phyloP scores from a whole-genome alignment of 2,888 invertebrate genomes.

The Drosophila helvetica region DNA sequence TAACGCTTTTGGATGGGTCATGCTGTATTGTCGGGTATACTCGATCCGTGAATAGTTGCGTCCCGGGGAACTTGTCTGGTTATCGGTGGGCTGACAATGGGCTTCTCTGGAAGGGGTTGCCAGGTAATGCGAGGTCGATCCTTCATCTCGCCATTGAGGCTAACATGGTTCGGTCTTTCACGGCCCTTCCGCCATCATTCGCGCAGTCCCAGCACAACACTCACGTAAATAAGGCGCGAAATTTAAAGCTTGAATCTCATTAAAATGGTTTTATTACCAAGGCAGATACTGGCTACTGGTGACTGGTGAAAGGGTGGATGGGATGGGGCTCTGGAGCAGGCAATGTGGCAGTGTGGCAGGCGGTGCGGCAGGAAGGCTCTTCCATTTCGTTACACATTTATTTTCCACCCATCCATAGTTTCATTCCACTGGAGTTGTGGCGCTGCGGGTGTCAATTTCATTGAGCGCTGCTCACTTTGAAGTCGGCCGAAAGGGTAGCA shows the following conservation, averaged over 20 bases:
- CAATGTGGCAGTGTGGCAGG: conserved; percentile 3
- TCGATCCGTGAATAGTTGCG: background rate
- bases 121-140: conserved; percentile 4
- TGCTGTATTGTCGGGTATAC: conserved; percentile 11
- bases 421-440: conserved; percentile 60
- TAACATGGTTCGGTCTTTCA: conserved; percentile 24
- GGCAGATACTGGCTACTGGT: conserved; percentile 9
- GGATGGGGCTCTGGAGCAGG: background rate
- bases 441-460: conserved; percentile 77
- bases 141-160: conserved; percentile 2
- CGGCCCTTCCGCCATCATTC: background rate
- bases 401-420: conserved; percentile 69
- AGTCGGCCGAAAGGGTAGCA: conserved; percentile 50
- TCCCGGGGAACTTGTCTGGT: background rate
- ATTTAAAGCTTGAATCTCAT: conserved; percentile 78
- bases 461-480: conserved; percentile 66
- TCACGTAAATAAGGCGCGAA: conserved; percentile 75
- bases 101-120: background rate
- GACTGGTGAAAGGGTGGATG: background rate
- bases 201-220: conserved; percentile 40
- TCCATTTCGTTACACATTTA: conserved; percentile 75
- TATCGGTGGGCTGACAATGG: background rate
- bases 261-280: conserved; percentile 74
- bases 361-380: conserved; percentile 32
- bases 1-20: conserved; percentile 43